Conservation (phyloP, 64 coral and sea anemone genomes). For the Actinia equina region DNA sequence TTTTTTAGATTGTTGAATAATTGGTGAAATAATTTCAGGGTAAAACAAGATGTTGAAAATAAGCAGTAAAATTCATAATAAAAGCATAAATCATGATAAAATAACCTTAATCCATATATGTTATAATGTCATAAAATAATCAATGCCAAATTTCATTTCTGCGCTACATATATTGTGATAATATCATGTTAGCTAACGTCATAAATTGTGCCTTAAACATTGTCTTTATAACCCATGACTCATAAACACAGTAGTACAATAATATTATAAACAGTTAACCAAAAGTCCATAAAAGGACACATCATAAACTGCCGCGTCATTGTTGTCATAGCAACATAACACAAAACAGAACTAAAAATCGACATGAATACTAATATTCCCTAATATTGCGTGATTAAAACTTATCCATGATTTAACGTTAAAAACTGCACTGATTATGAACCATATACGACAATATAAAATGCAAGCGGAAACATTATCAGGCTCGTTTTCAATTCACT, state of each 20-base stretch:
- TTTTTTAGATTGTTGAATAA: not conserved
- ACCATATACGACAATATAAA: not conserved
- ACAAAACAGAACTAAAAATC: not conserved
- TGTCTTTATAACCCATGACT: not conserved
- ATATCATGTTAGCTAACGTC: not conserved
- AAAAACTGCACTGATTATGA: not conserved
- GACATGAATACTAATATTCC: not conserved
- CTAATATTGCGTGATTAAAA: not conserved
- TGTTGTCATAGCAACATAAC: conserved; percentile 12
- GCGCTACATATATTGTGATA: not conserved
- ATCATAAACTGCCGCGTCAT: not conserved
- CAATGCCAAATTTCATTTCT: not conserved
- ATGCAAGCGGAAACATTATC: not conserved
- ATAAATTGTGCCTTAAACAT: not conserved
- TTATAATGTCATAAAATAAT: not conserved
- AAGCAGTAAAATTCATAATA: not conserved
- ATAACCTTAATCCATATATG: not conserved
- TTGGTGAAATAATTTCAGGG: not conserved
- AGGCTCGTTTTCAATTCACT: too few relatives aligned
- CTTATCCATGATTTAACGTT: not conserved
- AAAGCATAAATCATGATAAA: not conserved
- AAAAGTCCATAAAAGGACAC: not conserved
- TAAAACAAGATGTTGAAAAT: not conserved
- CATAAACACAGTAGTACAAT: not conserved
- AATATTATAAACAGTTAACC: not conserved